These are phyloP conservation scores for Puma concolor DNA, from an alignment of 2,113 vertebrate genomes.

Conservation along the genomic window DNA sequence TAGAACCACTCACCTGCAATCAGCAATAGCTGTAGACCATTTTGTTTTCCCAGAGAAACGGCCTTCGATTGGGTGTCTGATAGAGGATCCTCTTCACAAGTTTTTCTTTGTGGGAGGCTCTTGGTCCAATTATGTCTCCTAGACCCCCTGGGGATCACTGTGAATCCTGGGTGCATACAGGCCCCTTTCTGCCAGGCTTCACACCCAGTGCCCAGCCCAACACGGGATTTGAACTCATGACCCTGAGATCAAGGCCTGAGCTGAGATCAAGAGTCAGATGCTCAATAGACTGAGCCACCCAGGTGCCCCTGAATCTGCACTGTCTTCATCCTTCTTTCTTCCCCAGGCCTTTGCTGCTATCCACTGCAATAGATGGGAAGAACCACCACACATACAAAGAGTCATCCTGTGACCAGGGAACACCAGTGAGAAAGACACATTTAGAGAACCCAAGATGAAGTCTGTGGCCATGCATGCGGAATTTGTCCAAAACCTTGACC, in stretches of 20 bases:
- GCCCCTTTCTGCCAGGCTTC: not conserved
- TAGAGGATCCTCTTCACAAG: not conserved
- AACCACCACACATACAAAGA: not conserved
- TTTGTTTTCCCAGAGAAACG: not conserved
- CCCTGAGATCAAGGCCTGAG: too few relatives aligned
- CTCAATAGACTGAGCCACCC: too few relatives aligned
- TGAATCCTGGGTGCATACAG: not conserved
- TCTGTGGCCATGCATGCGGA: not conserved
- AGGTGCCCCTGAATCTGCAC: too few relatives aligned
- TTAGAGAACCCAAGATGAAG: not conserved
- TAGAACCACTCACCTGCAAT: not conserved
- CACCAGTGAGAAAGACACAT: not conserved
- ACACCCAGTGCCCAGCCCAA: too few relatives aligned
- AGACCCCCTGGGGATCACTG: not conserved
- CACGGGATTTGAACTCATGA: too few relatives aligned
- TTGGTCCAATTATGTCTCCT: not conserved
- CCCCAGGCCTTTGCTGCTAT: not conserved
- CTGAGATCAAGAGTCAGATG: too few relatives aligned
- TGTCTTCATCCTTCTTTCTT: not conserved
- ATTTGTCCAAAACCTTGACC: not conserved
- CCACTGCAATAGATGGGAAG: not conserved
- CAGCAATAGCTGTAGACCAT: not conserved
- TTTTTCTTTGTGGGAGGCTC: not conserved
- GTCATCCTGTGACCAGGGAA: not conserved
- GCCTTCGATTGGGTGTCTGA: not conserved